phyloP scores from a whole-genome alignment of 2,888 invertebrate genomes.

The Argyra leucocephala region DNA sequence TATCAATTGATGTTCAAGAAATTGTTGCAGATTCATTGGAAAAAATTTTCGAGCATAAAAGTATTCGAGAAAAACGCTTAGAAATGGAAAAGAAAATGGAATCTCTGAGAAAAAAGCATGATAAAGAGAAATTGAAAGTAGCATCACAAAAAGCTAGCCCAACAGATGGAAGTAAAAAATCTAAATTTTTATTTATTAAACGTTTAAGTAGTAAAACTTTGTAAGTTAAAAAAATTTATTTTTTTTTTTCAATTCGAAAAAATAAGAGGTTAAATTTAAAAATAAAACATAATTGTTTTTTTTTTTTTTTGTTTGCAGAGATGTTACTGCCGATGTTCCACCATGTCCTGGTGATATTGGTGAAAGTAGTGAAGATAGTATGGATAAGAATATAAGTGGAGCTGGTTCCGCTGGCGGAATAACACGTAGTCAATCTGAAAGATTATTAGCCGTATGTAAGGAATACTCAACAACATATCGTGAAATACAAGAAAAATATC shows the following conservation, averaged over 20 bases:
- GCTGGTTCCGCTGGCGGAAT: conserved; percentile 44
- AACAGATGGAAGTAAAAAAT: conserved; percentile 47
- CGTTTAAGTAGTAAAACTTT: conserved; percentile 68
- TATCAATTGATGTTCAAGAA: conserved; percentile 36
- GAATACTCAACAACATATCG: conserved; percentile 63
- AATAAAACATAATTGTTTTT: neutral
- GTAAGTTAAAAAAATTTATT: conserved; percentile 47
- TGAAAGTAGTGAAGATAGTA: conserved; percentile 41
- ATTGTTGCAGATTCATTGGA: conserved; percentile 71
- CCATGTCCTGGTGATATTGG: conserved; percentile 46
- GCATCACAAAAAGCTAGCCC: conserved; percentile 51
- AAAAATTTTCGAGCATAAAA: conserved; percentile 68
- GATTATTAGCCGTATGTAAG: conserved; percentile 52
- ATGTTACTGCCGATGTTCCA: conserved; percentile 40
- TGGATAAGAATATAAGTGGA: conserved; percentile 32
- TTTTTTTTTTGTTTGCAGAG: conserved; percentile 36
- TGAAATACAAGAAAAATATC: conserved; percentile 73
- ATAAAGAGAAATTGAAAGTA: conserved; percentile 60
- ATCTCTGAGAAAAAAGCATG: conserved; percentile 67
- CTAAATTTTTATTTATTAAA: conserved; percentile 68
- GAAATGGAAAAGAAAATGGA: conserved; percentile 86
- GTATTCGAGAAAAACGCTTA: conserved; percentile 68
- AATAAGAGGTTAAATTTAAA: too few species aligned
- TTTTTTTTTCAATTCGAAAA: neutral
- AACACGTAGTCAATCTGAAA: conserved; percentile 55